Evolutionary conservation across 2,113 vertebrate genomes (phyloP).

Genomic region (Chrysemys picta): DNA sequence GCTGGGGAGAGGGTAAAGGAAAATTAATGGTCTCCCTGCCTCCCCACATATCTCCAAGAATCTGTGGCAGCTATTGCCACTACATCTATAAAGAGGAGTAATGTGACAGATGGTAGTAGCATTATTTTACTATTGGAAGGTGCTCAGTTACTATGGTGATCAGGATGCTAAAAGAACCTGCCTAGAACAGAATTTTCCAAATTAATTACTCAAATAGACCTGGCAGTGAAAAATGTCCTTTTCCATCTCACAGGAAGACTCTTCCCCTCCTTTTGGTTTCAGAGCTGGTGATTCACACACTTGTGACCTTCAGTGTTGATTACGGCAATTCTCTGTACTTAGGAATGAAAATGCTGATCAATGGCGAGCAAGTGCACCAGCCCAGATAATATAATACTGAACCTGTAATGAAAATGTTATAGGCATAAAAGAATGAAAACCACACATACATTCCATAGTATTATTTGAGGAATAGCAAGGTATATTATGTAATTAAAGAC

Average conservation of each 20-base stretch:
- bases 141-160: not conserved
- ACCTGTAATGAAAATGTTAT: not conserved
- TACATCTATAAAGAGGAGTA: not conserved
- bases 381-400: not conserved
- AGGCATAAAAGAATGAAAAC: not conserved
- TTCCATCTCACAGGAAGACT: not conserved
- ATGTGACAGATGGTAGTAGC: not conserved
- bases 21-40: not conserved
- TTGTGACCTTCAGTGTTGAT: not conserved
- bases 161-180: not conserved
- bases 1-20: not conserved
- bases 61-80: not conserved
- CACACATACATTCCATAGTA: not conserved
- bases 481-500: not conserved
- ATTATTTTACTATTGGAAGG: not conserved
- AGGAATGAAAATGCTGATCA: not conserved
- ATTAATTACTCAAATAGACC: not conserved
- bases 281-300: not conserved
- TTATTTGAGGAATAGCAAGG: not conserved
- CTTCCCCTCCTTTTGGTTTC: not conserved
- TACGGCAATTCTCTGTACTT: not conserved
- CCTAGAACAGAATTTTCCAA: not conserved
- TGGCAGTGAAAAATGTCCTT: not conserved
- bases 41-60: not conserved
- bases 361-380: not conserved